Conservation (phyloP, 92 coral and sea anemone species). For the Umimayanthus chanpuru region DNA sequence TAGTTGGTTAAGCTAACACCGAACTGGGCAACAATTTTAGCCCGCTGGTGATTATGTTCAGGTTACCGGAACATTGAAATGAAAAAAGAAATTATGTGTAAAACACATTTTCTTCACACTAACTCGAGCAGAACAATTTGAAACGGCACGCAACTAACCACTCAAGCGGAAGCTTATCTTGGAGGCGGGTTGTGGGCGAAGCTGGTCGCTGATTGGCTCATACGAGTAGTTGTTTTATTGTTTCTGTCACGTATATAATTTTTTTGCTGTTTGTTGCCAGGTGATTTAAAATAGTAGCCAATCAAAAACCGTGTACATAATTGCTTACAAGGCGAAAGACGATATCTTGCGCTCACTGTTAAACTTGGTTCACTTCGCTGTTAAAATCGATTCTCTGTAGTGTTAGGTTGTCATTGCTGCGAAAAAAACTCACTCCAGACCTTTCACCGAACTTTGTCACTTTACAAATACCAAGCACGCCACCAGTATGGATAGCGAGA, state of each 20-base stretch:
- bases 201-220: conserved; percentile 58
- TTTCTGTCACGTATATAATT: conserved; percentile 48
- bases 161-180: conserved; percentile 43
- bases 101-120: conserved; percentile 9
- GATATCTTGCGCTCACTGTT: conserved; percentile 54
- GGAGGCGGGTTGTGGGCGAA: conserved; percentile 69
- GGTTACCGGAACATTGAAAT: conserved; percentile 6
- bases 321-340: conserved; percentile 42
- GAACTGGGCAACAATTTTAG: not conserved
- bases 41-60: not conserved
- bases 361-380: conserved; percentile 61
- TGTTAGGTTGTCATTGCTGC: conserved; percentile 29
- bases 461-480: conserved; percentile 26
- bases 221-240: conserved; percentile 45
- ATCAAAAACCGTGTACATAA: conserved; percentile 64
- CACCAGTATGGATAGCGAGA: conserved; percentile 63
- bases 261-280: conserved; percentile 70
- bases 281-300: conserved; percentile 79
- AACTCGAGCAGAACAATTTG: not conserved
- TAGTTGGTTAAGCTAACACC: no score
- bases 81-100: not conserved
- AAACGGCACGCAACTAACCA: conserved; percentile 18
- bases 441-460: conserved; percentile 43
- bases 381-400: conserved; percentile 45
- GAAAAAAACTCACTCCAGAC: conserved; percentile 23